Percentiles rank a stretch among this genome's conserved stretches.
Evolutionary conservation across 2,888 invertebrate species (phyloP).

Genomic region (Thysanoteuthis rhombus): DNA sequence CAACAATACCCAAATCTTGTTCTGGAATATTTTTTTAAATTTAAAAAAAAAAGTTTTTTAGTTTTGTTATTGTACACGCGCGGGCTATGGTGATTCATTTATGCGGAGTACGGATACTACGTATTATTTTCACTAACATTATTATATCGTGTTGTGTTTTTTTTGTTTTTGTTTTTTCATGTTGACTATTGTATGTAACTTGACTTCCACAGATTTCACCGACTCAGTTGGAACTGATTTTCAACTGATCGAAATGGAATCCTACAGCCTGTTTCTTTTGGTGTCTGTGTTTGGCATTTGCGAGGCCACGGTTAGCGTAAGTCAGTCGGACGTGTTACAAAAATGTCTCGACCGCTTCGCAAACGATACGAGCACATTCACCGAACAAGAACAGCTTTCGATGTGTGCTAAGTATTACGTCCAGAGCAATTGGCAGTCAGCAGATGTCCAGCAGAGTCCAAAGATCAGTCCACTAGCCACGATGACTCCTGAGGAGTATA

Average conservation of each 20-base stretch:
- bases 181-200: background rate
- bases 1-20: too few species aligned
- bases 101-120: too few species aligned
- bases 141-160: background rate
- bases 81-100: too few species aligned
- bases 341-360: background rate
- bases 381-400: background rate
- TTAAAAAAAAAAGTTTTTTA: too few species aligned
- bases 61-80: too few species aligned
- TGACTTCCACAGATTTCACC: background rate
- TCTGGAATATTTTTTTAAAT: too few species aligned
- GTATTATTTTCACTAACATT: too few species aligned
- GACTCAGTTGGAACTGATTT: background rate
- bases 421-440: background rate
- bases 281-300: background rate
- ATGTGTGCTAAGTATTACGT: slow-evolving; percentile 17
- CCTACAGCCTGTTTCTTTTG: background rate
- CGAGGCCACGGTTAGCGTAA: background rate
- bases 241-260: background rate
- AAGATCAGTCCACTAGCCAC: background rate
- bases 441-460: background rate
- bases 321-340: background rate
- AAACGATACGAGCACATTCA: background rate
- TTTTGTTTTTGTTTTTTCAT: background rate
- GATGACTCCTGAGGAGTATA: background rate